Evolutionary conservation across 2,113 vertebrate genomes (phyloP), one percentile per base, ranked within the genome.

Genomic region (Bubo scandiacus): DNA sequence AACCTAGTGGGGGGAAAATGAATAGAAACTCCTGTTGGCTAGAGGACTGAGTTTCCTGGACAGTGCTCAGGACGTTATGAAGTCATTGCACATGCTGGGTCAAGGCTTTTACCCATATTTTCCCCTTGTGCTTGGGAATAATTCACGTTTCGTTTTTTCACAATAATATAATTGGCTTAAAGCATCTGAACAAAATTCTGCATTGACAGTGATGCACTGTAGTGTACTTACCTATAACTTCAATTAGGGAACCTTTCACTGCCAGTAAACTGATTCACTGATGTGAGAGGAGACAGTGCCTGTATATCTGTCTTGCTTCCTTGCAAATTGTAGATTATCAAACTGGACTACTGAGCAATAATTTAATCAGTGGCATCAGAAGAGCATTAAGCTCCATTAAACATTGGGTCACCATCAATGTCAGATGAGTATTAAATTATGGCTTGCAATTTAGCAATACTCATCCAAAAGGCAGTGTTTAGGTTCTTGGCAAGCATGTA

Each of bases 301-400:
- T 70, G 57, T 75, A 15, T 92, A 92, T 97, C 72, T 97, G 92
- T 93, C 92, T 97, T 90, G 52, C 88, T 80, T 96, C 83, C 86
- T 94, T 93, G 67, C 47, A 95, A 94, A 96, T 72, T 95, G 51
- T 91, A 90, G 40, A 80, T 91, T 93, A 78, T 97, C 88, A 96
- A 97, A 95, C 65, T 94, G 92, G 86, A 87, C 92, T 95, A 95
- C 96, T 92, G 80, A 96, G 58, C 79, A 97, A 68, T 97, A 98
- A 97, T 98, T 97, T 96, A 96, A 97, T 97, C 92, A 97, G 74
- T 68, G 92, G 83, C 97, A 96, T 96, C 81, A 96, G 84, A 94
- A 97, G 92, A 97, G 65, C 86, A 93, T 97, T 97, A 98, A 97
- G 81, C 75, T 96, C 87, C 88, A 97, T 97, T 98, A 97, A 98